Evolutionary conservation across 1,140 invertebrate genomes (phyloP).

Genomic region (Harpegnathos saltator): DNA sequence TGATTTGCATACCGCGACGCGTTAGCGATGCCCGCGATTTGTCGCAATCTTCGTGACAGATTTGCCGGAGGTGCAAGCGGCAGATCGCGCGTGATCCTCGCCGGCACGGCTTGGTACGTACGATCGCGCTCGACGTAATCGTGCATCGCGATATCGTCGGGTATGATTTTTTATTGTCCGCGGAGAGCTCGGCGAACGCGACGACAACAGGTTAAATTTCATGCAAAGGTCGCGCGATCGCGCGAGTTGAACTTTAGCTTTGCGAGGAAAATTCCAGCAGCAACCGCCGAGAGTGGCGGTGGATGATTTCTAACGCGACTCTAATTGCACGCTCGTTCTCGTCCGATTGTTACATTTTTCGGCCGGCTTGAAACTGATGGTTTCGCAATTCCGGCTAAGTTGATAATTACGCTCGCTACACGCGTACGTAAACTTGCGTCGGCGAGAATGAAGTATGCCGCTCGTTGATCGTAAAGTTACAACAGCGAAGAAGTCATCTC

Average conservation of each 20-base stretch:
- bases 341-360: no score
- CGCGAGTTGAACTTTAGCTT: no score
- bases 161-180: not conserved
- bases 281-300: not conserved
- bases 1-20: slow-evolving; percentile 23
- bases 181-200: not conserved
- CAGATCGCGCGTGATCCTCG: not conserved
- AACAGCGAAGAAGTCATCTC: no score
- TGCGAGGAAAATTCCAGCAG: not conserved
- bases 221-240: no score
- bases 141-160: not conserved
- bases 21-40: slow-evolving; percentile 4
- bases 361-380: no score
- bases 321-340: no score
- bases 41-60: slow-evolving; percentile 30
- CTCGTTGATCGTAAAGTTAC: no score
- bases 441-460: no score
- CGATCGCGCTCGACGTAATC: not conserved
- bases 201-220: not conserved
- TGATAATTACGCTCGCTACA: no score
- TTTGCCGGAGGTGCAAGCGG: not conserved
- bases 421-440: no score
- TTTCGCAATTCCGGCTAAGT: no score
- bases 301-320: no score
- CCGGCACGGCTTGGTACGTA: not conserved